Evolutionary conservation across 2,888 invertebrate species (phyloP).

Genomic region (Adela reaumurella): DNA sequence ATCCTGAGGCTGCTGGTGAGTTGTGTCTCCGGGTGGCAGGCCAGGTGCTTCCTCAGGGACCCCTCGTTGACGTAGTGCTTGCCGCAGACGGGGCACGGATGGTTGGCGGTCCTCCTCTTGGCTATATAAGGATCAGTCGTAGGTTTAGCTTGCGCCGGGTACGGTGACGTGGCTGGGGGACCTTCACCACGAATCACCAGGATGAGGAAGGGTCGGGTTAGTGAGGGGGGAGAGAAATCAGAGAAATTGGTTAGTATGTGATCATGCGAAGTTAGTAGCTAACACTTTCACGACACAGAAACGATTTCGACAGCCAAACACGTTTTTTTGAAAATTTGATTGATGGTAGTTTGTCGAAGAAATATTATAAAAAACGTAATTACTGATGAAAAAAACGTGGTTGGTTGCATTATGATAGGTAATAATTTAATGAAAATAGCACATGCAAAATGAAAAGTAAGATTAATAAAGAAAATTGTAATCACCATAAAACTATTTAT

Average conservation of each 20-base stretch:
- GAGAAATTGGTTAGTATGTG: constrained; percentile 31
- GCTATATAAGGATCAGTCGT: constrained; percentile 78
- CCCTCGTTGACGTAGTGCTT: constrained; percentile 96
- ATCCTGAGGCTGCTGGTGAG: constrained; percentile 83
- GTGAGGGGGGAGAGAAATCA: constrained; percentile 37
- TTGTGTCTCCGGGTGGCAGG: constrained; percentile 91
- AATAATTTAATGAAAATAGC: too few relatives aligned
- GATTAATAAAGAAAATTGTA: too few relatives aligned
- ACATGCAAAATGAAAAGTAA: too few relatives aligned
- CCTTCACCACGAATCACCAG: constrained; percentile 50
- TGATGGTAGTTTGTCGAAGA: too few relatives aligned
- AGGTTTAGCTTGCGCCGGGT: constrained; percentile 55
- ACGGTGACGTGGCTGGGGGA: constrained; percentile 60
- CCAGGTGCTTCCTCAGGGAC: constrained; percentile 86
- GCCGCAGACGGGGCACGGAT: constrained; percentile 92
- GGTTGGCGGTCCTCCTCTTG: constrained; percentile 90
- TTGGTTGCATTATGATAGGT: too few relatives aligned
- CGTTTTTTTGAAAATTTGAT: too few relatives aligned
- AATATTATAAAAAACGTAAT: too few relatives aligned
- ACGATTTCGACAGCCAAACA: too few relatives aligned
- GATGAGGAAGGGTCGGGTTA: constrained; percentile 31
- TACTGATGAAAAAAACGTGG: too few relatives aligned
- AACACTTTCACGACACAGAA: background rate
- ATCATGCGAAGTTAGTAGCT: background rate
- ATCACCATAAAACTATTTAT: too few relatives aligned